A percentile compares a stretch with the other conserved stretches of the same genome.
Evolutionary conservation across 2,113 vertebrate species (phyloP).

Genomic region (Fulmarus glacialis): DNA sequence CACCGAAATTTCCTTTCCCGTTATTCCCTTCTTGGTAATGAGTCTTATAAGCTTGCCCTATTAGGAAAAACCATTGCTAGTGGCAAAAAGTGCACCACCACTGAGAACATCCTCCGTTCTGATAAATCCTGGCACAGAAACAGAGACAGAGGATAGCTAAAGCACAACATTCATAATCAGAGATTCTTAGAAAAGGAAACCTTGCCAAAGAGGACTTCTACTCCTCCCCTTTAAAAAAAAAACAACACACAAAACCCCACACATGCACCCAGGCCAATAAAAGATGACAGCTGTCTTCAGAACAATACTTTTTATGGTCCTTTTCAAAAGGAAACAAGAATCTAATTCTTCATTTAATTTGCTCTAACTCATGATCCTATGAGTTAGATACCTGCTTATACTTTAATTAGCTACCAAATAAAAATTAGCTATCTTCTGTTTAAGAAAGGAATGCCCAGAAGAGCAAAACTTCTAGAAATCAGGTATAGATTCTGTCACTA

Average conservation of each 20-base stretch:
- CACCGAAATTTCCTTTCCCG: not conserved
- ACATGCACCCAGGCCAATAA: not conserved
- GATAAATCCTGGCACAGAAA: conserved; percentile 26
- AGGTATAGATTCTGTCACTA: not conserved
- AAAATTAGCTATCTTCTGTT: not conserved
- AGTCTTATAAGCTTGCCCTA: conserved; percentile 41
- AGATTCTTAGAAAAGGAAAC: conserved; percentile 34
- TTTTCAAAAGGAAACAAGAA: not conserved
- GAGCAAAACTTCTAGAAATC: not conserved
- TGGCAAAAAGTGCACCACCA: conserved; percentile 7
- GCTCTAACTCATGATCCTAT: not conserved
- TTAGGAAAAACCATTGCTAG: conserved; percentile 53
- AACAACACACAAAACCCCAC: not conserved
- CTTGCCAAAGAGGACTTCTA: conserved; percentile 6
- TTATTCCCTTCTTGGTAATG: conserved; percentile 64
- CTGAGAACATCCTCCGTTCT: conserved; percentile 9
- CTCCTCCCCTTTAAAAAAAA: conserved; percentile 2
- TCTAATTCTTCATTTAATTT: not conserved
- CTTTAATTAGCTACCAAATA: not conserved
- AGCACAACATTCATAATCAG: conserved; percentile 35
- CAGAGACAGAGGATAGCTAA: conserved; percentile 21
- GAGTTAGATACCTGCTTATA: not conserved
- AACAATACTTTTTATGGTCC: not conserved
- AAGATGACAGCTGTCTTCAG: not conserved
- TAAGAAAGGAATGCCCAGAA: not conserved